Conservation (phyloP, 2,113 vertebrate genomes). For the Apistogramma diplotaenia region DNA sequence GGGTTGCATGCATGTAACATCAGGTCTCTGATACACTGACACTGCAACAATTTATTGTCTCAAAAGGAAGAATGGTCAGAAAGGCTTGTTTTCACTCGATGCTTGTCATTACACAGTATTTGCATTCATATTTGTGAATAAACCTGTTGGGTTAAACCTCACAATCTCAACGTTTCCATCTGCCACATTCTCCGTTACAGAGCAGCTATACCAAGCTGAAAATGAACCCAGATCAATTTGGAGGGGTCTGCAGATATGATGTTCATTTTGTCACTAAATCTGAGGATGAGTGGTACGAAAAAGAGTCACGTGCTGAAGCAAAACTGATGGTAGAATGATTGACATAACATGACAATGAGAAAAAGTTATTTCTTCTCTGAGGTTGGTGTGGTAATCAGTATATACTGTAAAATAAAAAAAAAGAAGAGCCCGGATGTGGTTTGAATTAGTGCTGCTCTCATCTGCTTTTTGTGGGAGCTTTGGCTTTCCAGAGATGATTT, state of each 20-base stretch:
- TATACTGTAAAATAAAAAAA: constrained; percentile 16
- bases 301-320: constrained; percentile 1
- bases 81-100: not conserved
- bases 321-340: constrained; percentile 17
- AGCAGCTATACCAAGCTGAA: constrained; percentile 4
- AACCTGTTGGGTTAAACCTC: not conserved
- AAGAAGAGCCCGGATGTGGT: not conserved
- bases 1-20: not conserved
- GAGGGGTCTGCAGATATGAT: constrained; percentile 11
- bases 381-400: constrained; percentile 21
- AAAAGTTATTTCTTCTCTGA: constrained; percentile 22
- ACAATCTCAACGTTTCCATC: not conserved
- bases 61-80: not conserved
- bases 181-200: constrained; percentile 20
- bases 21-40: too few relatives aligned
- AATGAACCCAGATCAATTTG: constrained; percentile 20
- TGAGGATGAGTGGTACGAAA: not conserved
- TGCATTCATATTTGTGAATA: not conserved
- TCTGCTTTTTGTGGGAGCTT: not conserved
- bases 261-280: not conserved
- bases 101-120: not conserved
- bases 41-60: not conserved
- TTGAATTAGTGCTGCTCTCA: not conserved
- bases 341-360: constrained; percentile 7
- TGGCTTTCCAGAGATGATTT: not conserved